phyloP scores from a whole-genome alignment of 2,113 vertebrate genomes.

The Ariopsis seemanni region DNA sequence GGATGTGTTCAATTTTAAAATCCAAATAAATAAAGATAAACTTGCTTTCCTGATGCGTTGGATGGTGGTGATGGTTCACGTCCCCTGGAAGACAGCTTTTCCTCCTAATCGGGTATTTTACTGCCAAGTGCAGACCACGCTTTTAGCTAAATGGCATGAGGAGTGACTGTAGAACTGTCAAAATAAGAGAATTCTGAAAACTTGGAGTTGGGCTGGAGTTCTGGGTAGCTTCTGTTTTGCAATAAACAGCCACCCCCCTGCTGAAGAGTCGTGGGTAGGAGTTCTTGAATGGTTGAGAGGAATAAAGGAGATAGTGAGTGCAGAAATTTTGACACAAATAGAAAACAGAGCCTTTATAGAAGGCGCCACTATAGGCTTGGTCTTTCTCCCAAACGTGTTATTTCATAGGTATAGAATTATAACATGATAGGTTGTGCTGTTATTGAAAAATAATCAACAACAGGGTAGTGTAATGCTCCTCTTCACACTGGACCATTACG shows the following conservation, averaged over 20 bases:
- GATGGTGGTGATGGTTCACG: not conserved
- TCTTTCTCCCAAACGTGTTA: not conserved
- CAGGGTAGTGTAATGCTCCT: not conserved
- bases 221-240: not conserved
- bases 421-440: not conserved
- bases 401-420: not conserved
- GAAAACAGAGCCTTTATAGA: not conserved
- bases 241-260: not conserved
- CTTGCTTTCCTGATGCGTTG: not conserved
- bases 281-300: not conserved
- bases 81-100: not conserved
- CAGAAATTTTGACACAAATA: no score
- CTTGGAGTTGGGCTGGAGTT: not conserved
- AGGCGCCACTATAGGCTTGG: not conserved
- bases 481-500: not conserved
- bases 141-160: no score
- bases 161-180: not conserved
- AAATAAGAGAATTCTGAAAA: not conserved
- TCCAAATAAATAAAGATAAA: not conserved
- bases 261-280: not conserved
- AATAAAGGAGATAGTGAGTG: not conserved
- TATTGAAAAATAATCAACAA: not conserved
- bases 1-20: not conserved
- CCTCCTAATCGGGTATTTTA: not conserved
- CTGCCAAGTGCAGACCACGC: not conserved